phyloP scores from a whole-genome alignment of 2,113 vertebrate genomes.

The Ahaetulla prasina region DNA sequence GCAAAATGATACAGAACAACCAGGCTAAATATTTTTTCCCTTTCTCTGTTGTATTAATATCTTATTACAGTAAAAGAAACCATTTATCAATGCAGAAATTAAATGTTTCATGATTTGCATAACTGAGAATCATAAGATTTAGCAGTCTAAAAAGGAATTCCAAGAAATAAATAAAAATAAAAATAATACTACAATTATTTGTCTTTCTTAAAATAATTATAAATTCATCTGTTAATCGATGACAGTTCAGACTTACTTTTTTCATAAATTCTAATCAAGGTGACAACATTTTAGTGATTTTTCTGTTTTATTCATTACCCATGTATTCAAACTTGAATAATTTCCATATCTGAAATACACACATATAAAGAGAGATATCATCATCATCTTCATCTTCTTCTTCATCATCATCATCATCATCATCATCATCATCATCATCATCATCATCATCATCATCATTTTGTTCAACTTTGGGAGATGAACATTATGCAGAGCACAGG shows the following conservation, averaged over 20 bases:
- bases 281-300: background rate
- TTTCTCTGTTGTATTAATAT: conserved; percentile 20
- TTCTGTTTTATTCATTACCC: conserved; percentile 5
- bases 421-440: background rate
- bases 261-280: background rate
- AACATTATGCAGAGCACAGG: background rate
- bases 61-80: background rate
- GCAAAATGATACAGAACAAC: conserved; percentile 27
- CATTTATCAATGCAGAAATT: conserved; percentile 21
- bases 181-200: conserved; percentile 6
- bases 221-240: background rate
- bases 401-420: background rate
- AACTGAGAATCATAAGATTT: background rate
- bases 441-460: background rate
- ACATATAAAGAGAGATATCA: background rate
- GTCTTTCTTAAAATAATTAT: conserved; percentile 21
- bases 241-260: background rate
- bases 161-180: background rate
- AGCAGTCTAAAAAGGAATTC: background rate
- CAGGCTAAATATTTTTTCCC: conserved; percentile 17
- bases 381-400: too few species aligned
- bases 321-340: background rate
- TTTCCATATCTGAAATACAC: background rate
- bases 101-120: conserved; percentile 10
- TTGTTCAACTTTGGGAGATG: background rate